Conservation (phyloP, 2,888 invertebrate genomes). For the Sminthurinus aureus region DNA sequence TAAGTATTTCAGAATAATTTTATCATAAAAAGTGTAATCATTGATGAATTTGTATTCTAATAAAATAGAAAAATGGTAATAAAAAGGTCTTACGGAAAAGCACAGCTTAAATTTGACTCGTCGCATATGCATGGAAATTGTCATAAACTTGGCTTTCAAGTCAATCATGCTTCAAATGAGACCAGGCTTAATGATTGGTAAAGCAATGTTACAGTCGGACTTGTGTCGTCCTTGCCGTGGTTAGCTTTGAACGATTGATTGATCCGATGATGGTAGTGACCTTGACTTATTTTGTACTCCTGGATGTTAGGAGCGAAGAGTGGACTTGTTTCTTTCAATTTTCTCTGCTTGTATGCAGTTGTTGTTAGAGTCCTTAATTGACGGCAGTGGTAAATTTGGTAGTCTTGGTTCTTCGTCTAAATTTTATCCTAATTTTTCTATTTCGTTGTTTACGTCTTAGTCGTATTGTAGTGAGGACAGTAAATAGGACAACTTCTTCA, state of each 20-base stretch:
- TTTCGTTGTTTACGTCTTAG: not conserved
- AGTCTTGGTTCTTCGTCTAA: not conserved
- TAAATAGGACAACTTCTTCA: not conserved
- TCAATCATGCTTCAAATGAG: not conserved
- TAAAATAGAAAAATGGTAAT: not conserved
- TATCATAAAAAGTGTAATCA: too few species aligned
- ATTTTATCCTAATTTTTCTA: not conserved
- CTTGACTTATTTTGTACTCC: too few species aligned
- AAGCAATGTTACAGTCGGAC: not conserved
- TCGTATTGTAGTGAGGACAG: not conserved
- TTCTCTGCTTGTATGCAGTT: too few species aligned
- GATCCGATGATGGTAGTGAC: not conserved
- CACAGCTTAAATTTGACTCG: slow-evolving; percentile 26
- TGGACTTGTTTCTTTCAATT: too few species aligned
- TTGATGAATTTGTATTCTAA: too few species aligned
- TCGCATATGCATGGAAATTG: slow-evolving; percentile 21
- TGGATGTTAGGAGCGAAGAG: too few species aligned
- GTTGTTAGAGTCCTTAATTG: too few species aligned
- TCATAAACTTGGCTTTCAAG: not conserved
- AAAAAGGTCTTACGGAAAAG: slow-evolving; percentile 1
- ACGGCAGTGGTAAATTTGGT: not conserved
- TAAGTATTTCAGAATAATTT: too few species aligned
- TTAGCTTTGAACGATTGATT: not conserved
- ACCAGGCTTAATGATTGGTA: not conserved
- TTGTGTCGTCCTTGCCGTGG: not conserved